Evolutionary conservation across 2,797 vertebrate species (phyloP).

Genomic region (Discoglossus pictus): DNA sequence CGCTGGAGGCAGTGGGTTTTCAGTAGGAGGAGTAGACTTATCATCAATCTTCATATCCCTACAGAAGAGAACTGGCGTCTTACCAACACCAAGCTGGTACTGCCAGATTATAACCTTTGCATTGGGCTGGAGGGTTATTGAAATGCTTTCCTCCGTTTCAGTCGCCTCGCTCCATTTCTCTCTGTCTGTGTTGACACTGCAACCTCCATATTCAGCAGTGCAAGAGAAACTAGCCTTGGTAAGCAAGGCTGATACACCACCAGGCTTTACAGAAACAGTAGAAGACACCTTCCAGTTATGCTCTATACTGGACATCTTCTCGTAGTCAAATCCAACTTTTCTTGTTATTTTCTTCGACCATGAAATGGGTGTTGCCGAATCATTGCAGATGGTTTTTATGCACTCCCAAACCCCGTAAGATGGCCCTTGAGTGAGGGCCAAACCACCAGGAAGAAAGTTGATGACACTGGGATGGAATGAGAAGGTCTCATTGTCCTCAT

Average conservation of each 20-base stretch:
- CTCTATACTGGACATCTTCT: no score
- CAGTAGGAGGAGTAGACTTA: not conserved
- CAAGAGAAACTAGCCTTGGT: not conserved
- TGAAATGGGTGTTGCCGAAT: not conserved
- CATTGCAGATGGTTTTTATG: conserved; percentile 28
- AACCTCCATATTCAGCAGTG: conserved; percentile 1
- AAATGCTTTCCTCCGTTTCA: conserved; percentile 4
- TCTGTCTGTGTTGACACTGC: not conserved
- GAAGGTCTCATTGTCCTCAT: no score
- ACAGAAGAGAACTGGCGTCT: not conserved
- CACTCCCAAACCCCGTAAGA: conserved; percentile 4
- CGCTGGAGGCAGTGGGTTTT: conserved; percentile 5
- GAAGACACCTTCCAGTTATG: no score
- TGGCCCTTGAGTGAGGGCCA: no score
- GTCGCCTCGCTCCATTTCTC: conserved; percentile 24
- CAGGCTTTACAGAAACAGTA: no score
- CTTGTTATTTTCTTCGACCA: conserved; percentile 25
- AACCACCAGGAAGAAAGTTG: no score
- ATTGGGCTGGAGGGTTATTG: not conserved
- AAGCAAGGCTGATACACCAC: no score
- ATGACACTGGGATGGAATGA: no score
- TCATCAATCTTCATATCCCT: conserved; percentile 6
- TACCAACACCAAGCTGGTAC: not conserved
- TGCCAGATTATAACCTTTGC: conserved; percentile 10
- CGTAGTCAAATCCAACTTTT: conserved; percentile 15